Conservation (phyloP, 2,113 vertebrate species). For the Aldabrachelys gigantea region DNA sequence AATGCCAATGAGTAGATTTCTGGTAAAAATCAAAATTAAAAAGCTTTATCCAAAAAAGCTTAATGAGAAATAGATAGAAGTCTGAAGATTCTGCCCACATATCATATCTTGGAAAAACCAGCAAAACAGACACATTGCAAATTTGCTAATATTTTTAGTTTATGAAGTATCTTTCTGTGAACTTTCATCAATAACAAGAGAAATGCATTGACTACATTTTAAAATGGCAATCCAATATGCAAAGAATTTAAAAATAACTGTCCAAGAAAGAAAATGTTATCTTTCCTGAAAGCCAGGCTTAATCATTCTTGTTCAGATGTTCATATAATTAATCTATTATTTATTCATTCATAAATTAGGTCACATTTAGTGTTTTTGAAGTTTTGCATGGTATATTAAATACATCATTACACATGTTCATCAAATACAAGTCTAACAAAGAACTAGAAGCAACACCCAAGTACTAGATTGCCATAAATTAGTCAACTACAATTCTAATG, state of each 20-base stretch:
- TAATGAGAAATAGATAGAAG: slow-evolving; percentile 69
- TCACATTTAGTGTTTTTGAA: slow-evolving; percentile 31
- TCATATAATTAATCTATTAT: slow-evolving; percentile 49
- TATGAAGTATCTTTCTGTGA: slow-evolving; percentile 25
- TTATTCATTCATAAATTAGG: slow-evolving; percentile 40
- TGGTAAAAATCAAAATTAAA: slow-evolving; percentile 62
- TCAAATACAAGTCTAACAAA: background rate
- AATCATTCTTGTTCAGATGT: slow-evolving; percentile 62
- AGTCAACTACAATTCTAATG: background rate
- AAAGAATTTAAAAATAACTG: slow-evolving; percentile 47
- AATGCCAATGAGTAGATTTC: slow-evolving; percentile 69
- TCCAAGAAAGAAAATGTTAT: slow-evolving; percentile 56
- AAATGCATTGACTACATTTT: slow-evolving; percentile 47
- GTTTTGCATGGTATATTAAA: background rate
- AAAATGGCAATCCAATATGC: slow-evolving; percentile 53
- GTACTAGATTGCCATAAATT: accelerated
- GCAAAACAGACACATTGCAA: slow-evolving; percentile 22
- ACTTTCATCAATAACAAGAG: slow-evolving; percentile 65
- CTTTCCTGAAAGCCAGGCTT: slow-evolving; percentile 50
- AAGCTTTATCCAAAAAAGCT: slow-evolving; percentile 63
- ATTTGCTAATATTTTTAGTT: slow-evolving; percentile 30
- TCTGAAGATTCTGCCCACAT: slow-evolving; percentile 20
- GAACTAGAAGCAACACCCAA: background rate
- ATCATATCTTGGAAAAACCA: slow-evolving; percentile 46
- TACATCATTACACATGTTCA: background rate